Base-by-base conservation (phyloP, 1,140 invertebrate species). In the Calosoma granatense region DNA sequence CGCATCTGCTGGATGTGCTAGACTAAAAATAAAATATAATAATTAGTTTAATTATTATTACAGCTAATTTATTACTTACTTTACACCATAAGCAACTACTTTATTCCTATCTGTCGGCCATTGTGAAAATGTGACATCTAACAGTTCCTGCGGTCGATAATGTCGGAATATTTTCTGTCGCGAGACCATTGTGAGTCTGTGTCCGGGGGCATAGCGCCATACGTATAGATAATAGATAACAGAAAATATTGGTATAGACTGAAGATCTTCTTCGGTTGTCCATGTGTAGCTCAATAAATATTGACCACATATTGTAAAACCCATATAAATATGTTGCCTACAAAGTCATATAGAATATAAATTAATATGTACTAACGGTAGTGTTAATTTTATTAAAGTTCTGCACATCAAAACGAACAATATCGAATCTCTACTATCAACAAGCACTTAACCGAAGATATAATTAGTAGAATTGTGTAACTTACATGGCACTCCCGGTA, bases 291-390 rank as follows among this genome's bases (percentile, higher is more conserved):
- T 94, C 54, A 97, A 72, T 56, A 96, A 79, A 78, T 90, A 95
- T 71, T 92, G 88, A 6, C 92, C 92, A 75, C 92, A 94, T 65
- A 91, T 86, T 20, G 90, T 92, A 63, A 95, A 87, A 6, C 94
- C 94, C 83, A 97, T 89, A 69, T 94, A 90, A 36, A 95, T 83
- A 74, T 96, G 90, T 59, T 60, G 60, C 58, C 79, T 77, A 60
- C 65, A 74, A n/a, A n/a, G n/a, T n/a, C n/a, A n/a, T n/a, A n/a
- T n/a, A n/a, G n/a, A 61, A 72, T 73, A 19, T 65, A 59, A 26
- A 68, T 67, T 21, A 55, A 58, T n/a, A n/a, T n/a, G n/a, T n/a
- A n/a, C n/a, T n/a, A n/a, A n/a, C n/a, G n/a, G n/a, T n/a, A n/a
- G n/a, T n/a, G n/a, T 59, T 51, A 54, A 53, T 41, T 56, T 56